Evolutionary conservation across 2,113 vertebrate species (phyloP).

Genomic region (Notechis scutatus): DNA sequence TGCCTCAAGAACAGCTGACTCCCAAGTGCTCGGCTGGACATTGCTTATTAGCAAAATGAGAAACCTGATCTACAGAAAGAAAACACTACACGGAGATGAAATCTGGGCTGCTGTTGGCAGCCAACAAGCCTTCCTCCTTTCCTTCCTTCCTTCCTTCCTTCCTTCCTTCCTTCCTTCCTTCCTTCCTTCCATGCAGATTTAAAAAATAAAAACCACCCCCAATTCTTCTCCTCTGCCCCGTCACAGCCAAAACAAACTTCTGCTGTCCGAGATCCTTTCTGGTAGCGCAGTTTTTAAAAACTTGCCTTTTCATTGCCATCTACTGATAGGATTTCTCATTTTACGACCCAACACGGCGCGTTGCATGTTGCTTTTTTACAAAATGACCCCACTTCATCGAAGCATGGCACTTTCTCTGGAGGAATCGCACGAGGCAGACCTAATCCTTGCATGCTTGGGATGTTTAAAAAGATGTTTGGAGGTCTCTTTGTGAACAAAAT

Average conservation of each 20-base stretch:
- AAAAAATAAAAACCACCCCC: constrained; percentile 27
- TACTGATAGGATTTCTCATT: constrained; percentile 20
- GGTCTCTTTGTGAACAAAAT: neutral
- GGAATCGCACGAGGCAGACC: constrained; percentile 64
- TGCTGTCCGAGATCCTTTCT: constrained; percentile 14
- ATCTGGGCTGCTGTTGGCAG: constrained; percentile 63
- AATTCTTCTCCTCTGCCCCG: constrained; percentile 49
- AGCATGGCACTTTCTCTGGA: constrained; percentile 66
- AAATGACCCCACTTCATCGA: constrained; percentile 48
- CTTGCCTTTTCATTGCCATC: constrained; percentile 27
- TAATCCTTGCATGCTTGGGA: constrained; percentile 61
- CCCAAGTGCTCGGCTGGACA: constrained; percentile 59
- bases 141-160: neutral
- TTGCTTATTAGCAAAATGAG: constrained; percentile 76
- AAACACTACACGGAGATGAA: constrained; percentile 73
- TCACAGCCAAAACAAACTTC: constrained; percentile 50
- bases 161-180: constrained; percentile 6
- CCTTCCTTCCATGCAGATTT: constrained; percentile 53
- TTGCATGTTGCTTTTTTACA: constrained; percentile 12
- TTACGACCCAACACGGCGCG: neutral
- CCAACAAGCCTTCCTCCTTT: constrained; percentile 53
- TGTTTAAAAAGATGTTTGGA: neutral
- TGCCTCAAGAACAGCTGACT: constrained; percentile 73
- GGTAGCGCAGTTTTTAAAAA: constrained; percentile 46
- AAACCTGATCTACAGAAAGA: constrained; percentile 75